A percentile compares a stretch with the other conserved stretches of the same genome.
phyloP scores from a whole-genome alignment of 2,888 invertebrate species.

The Drosophila atripex region DNA sequence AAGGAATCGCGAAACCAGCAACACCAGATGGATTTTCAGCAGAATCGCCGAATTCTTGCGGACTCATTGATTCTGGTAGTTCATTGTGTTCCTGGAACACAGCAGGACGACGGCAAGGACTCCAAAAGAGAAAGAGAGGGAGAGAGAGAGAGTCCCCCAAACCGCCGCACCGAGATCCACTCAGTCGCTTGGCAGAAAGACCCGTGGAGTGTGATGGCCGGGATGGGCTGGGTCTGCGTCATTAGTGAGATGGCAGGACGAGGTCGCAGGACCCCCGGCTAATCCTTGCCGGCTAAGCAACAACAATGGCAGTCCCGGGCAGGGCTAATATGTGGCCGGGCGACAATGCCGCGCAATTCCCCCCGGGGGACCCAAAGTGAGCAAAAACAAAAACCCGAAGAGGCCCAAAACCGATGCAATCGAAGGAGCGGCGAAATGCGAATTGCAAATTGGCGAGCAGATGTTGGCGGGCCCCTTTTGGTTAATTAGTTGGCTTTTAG shows the following conservation, averaged over 20 bases:
- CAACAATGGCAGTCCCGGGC: conserved; percentile 55
- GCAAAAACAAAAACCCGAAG: conserved; percentile 57
- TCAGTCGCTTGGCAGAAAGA: not conserved
- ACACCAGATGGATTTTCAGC: no score
- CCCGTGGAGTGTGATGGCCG: not conserved
- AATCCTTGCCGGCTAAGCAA: conserved; percentile 64
- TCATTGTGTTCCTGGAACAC: not conserved
- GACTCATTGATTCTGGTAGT: conserved; percentile 2
- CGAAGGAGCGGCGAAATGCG: conserved; percentile 21
- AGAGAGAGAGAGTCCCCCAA: not conserved
- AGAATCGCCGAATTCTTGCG: not conserved
- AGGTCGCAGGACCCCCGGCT: not conserved
- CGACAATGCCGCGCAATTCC: conserved; percentile 35
- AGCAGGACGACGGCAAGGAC: not conserved
- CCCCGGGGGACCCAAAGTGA: conserved; percentile 63
- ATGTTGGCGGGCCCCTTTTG: conserved; percentile 45
- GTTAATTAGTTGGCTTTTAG: conserved; percentile 74
- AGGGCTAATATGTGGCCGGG: conserved; percentile 58
- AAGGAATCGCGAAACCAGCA: no score
- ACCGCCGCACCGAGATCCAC: not conserved
- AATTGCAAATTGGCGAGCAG: not conserved
- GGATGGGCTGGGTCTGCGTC: conserved; percentile 3
- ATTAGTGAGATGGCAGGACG: conserved; percentile 35
- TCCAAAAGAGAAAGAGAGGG: no score
- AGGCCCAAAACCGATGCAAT: conserved; percentile 21